A percentile compares a stretch with the other conserved stretches of the same genome.
These are phyloP conservation scores for Microcebus lehilahytsara DNA, from an alignment of 2,113 vertebrate genomes.

Conservation along the genomic window DNA sequence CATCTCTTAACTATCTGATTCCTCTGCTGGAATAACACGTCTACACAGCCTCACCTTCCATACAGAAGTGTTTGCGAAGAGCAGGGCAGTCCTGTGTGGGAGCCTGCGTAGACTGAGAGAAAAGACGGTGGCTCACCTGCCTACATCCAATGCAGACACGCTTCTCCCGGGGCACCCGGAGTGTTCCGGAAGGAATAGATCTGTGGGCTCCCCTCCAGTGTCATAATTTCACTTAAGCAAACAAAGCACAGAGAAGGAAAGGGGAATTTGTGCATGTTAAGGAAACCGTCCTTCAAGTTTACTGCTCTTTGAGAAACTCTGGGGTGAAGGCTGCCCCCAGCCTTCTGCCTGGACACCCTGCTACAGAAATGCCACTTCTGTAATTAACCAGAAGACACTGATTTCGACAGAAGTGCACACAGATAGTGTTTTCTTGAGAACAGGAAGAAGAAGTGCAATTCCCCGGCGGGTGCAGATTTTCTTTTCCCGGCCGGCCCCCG, in stretches of 20 bases:
- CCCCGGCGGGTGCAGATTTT: conserved; percentile 7
- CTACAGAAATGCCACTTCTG: neutral
- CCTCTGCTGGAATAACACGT: neutral
- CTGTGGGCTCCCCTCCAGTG: neutral
- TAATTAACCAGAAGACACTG: neutral
- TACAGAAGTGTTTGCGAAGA: neutral
- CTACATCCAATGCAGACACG: rapidly evolving
- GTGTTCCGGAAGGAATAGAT: neutral
- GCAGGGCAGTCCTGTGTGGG: neutral
- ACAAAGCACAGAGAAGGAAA: neutral
- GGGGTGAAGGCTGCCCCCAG: neutral
- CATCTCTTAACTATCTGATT: neutral
- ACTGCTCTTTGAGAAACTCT: neutral
- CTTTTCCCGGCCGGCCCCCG: neutral
- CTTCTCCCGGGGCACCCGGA: neutral
- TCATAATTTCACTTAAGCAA: neutral
- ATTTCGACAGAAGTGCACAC: neutral
- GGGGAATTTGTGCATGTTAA: neutral
- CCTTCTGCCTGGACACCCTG: neutral
- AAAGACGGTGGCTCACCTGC: too few species aligned
- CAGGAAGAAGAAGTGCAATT: neutral
- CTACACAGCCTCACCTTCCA: neutral
- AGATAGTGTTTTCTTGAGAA: neutral
- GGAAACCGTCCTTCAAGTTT: neutral
- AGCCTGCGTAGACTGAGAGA: neutral